Percentiles rank a stretch among this genome's conserved stretches.
These are phyloP conservation scores for Epizoanthus ramosus DNA, from an alignment of 92 coral and sea anemone species.

Conservation along the genomic window DNA sequence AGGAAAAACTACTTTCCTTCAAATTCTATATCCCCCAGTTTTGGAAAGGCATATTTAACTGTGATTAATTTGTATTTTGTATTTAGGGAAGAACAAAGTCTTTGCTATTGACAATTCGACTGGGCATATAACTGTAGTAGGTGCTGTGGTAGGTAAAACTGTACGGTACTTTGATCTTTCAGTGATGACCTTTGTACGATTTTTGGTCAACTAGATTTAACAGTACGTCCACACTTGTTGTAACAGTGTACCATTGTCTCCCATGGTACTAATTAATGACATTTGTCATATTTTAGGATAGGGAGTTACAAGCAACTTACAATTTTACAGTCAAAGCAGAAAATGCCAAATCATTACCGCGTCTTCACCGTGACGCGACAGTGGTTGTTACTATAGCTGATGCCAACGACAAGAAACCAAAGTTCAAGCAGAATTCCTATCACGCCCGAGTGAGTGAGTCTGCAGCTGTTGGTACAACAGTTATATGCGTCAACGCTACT, in stretches of 20 bases:
- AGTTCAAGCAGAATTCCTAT: constrained; percentile 59
- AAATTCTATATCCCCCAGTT: no score
- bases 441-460: constrained; percentile 68
- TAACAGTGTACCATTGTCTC: no score
- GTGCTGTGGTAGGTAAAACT: constrained; percentile 62
- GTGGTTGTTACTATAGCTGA: constrained; percentile 69
- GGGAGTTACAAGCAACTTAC: constrained; percentile 60
- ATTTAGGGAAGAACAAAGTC: constrained; percentile 1
- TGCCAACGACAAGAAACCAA: constrained; percentile 71
- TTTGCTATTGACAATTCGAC: constrained; percentile 63
- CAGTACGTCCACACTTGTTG: no score
- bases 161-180: background rate
- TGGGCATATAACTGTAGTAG: constrained; percentile 61
- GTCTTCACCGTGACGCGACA: constrained; percentile 54
- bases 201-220: no score
- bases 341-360: constrained; percentile 67
- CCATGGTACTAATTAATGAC: background rate
- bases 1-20: no score
- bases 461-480: constrained; percentile 67
- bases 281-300: constrained; percentile 50
- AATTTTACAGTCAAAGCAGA: constrained; percentile 81
- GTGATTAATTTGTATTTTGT: background rate
- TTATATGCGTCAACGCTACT: constrained; percentile 75
- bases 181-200: no score
- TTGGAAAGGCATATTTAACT: no score